These are phyloP conservation scores for Maniola jurtina DNA, from an alignment of 1,140 invertebrate genomes.

Conservation along the genomic window DNA sequence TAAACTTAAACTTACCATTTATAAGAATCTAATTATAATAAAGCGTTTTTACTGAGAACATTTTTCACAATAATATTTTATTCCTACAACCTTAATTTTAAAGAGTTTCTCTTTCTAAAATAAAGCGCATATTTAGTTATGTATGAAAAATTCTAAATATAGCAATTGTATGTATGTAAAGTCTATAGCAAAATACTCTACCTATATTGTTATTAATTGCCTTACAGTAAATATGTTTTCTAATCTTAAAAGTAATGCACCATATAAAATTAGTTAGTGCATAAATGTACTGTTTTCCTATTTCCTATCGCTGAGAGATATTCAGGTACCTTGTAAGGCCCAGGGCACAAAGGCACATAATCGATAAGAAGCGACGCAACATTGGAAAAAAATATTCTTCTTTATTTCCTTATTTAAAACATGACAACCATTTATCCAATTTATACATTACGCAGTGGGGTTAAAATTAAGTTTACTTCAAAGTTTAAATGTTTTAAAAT, in stretches of 20 bases:
- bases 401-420: no score
- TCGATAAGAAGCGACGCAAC: no score
- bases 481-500: no score
- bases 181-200: conserved; percentile 7
- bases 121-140: neutral
- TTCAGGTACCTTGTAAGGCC: conserved; percentile 4
- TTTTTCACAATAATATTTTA: conserved; percentile 6
- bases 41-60: neutral
- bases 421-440: no score
- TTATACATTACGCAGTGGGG: no score
- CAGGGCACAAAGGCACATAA: no score
- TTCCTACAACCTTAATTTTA: conserved; percentile 9
- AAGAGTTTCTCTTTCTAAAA: neutral
- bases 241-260: neutral
- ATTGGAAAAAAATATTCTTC: no score
- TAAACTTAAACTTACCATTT: neutral
- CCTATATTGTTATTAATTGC: neutral
- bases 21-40: neutral
- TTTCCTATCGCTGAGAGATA: neutral
- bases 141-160: neutral
- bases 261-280: neutral
- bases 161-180: neutral
- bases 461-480: no score
- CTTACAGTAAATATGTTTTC: neutral
- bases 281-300: neutral